Evolutionary conservation across 2,888 invertebrate species (phyloP).

Genomic region (Hirtodrosophila duncani): DNA sequence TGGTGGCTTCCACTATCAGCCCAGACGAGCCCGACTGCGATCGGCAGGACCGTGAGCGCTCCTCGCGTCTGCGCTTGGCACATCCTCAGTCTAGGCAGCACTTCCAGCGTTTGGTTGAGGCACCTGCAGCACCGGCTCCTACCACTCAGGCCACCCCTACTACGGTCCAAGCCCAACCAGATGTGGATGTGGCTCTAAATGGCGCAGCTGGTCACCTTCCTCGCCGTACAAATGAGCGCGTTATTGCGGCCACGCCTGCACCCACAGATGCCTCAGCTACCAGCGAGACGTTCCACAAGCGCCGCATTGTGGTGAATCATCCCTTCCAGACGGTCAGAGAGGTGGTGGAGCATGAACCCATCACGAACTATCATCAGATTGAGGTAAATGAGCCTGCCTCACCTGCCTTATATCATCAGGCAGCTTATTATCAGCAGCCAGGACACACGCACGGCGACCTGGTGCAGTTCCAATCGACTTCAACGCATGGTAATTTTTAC

Average conservation of each 20-base stretch:
- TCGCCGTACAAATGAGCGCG: constrained; percentile 79
- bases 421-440: constrained; percentile 63
- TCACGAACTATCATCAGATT: constrained; percentile 81
- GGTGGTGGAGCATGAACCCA: constrained; percentile 81
- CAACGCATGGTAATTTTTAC: constrained; percentile 55
- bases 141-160: constrained; percentile 47
- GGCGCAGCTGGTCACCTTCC: constrained; percentile 78
- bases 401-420: constrained; percentile 61
- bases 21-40: constrained; percentile 62
- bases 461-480: constrained; percentile 42
- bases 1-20: constrained; percentile 60
- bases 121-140: constrained; percentile 39
- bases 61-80: constrained; percentile 17
- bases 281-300: constrained; percentile 81
- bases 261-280: constrained; percentile 79
- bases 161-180: constrained; percentile 24
- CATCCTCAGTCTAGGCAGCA: constrained; percentile 71
- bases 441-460: constrained; percentile 60
- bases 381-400: constrained; percentile 80
- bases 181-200: constrained; percentile 71
- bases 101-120: constrained; percentile 79
- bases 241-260: constrained; percentile 81
- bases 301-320: constrained; percentile 82
- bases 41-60: constrained; percentile 11
- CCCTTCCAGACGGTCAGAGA: constrained; percentile 82